Conservation (phyloP, 2,113 vertebrate genomes). For the Tragelaphus strepsiceros region DNA sequence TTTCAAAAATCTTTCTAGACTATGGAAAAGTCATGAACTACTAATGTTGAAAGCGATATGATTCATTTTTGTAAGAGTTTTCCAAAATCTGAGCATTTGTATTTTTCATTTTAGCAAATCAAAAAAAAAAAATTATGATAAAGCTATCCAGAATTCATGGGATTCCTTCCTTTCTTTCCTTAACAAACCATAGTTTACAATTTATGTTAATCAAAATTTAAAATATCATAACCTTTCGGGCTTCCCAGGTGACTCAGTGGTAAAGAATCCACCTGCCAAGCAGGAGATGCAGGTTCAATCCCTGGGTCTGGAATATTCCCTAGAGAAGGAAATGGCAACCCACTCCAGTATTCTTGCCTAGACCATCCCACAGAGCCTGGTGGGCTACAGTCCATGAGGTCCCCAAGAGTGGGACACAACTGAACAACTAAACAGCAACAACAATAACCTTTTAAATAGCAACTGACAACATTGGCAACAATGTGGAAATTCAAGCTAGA, state of each 20-base stretch:
- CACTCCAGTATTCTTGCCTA: not conserved
- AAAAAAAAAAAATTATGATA: not conserved
- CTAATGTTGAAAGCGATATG: not conserved
- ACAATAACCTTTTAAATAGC: constrained; percentile 30
- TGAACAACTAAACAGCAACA: not conserved
- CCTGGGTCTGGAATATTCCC: not conserved
- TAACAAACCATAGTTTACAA: constrained; percentile 41
- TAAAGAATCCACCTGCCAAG: not conserved
- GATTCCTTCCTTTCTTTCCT: not conserved
- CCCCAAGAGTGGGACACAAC: not conserved
- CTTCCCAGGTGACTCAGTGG: not conserved
- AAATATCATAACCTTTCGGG: not conserved
- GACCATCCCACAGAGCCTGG: not conserved
- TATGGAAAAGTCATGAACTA: not conserved
- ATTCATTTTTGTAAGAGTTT: not conserved
- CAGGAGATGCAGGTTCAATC: not conserved
- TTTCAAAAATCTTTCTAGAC: not conserved
- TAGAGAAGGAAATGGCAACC: not conserved
- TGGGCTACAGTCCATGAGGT: not conserved
- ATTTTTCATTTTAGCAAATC: not conserved
- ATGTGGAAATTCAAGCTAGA: constrained; percentile 15
- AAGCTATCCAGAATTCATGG: not conserved
- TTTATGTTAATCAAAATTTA: constrained; percentile 55
- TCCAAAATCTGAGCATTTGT: not conserved
- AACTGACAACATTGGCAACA: not conserved